Conservation (phyloP, 2,113 vertebrate species). For the Calidris pygmaea region DNA sequence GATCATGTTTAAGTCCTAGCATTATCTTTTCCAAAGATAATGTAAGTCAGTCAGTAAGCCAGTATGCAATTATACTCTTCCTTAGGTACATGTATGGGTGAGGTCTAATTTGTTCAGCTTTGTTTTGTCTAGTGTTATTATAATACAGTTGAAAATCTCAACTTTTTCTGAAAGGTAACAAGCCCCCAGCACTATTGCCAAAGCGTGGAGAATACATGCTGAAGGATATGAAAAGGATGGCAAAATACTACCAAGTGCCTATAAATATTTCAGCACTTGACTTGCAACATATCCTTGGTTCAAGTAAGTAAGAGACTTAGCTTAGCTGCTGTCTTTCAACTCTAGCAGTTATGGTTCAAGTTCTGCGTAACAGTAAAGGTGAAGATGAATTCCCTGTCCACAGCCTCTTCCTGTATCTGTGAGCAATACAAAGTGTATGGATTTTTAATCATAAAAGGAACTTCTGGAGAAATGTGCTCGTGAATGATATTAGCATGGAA, state of each 20-base stretch:
- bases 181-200: conserved; percentile 79
- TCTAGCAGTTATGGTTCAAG: background rate
- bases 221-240: conserved; percentile 75
- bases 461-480: background rate
- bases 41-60: background rate
- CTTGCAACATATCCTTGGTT: conserved; percentile 71
- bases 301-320: conserved; percentile 73
- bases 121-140: background rate
- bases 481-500: background rate
- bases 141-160: background rate
- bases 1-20: background rate
- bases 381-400: background rate
- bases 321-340: background rate
- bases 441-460: background rate
- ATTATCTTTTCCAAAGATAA: background rate
- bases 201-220: conserved; percentile 79
- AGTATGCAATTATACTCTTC: background rate
- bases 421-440: background rate
- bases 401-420: background rate
- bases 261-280: conserved; percentile 47
- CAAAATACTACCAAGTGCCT: conserved; percentile 79
- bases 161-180: conserved; percentile 78
- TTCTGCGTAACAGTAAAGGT: background rate
- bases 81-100: background rate
- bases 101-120: background rate